Base-by-base conservation (phyloP, 2,797 vertebrate genomes). In the Manis crassicaudata region DNA sequence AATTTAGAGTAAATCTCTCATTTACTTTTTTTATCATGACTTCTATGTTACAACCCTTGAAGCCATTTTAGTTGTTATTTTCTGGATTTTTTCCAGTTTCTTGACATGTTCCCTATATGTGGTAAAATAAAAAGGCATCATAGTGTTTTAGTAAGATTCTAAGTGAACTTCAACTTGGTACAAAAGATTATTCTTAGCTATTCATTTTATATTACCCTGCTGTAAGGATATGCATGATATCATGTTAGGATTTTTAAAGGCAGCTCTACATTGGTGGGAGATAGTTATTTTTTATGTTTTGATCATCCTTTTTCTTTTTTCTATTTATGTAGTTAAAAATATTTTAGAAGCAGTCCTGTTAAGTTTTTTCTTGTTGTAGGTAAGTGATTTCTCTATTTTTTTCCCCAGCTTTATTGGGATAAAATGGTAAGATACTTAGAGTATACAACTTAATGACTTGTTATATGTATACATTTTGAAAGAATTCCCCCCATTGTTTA, bases 21-120 rank as follows among this genome's bases (percentile, higher is more conserved):
- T 83, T 81, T 95, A 65, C 2, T 27, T 88, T 73, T 81, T 75
- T 12, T 52, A 21, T 70, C 13, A 21, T 84, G 54, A 86, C 8
- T 95, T 90, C 40, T 86, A 13, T 72, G 32, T 76, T 86, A 72
- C 1, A 94, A 83, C 14, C 13, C 12, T 94, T 92, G 60, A 93
- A 90, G 16, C 35, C n/a, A 80, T 93, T 93, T 96, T 43, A 90
- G 16, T 94, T 94, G 79, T 35, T 94, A 32, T 91, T 94, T 96
- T 94, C 60, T 96, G 73, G 40, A 65, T 93, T 23, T 76, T 94
- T 62, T 83, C 67, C 50, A 95, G 46, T 94, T 96, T 77, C 60
- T 77, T 87, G 17, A 88, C 20, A 63, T 88, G 60, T 86, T 97
- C 3, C n/a, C 95, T 77, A 40, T 85, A 58, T 84, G 32, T 80